Evolutionary conservation across 2,797 vertebrate genomes (phyloP).

Genomic region (Monodelphis domestica): DNA sequence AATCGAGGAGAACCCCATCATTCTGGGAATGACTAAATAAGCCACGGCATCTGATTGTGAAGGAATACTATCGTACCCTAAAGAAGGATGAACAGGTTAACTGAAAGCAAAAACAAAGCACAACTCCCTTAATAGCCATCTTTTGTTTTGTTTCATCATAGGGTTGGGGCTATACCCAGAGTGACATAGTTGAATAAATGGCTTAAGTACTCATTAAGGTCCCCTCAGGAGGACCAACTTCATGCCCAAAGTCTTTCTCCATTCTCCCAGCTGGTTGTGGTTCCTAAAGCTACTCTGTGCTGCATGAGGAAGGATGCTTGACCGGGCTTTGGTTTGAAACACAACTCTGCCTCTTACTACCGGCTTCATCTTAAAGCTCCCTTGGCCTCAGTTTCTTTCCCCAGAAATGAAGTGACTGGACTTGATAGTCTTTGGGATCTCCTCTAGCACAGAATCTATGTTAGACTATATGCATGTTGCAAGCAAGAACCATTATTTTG

Average conservation of each 20-base stretch:
- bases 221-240: accelerated
- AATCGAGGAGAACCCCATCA: too few species aligned
- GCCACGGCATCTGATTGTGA: too few species aligned
- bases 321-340: too few species aligned
- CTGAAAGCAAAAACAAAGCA: too few species aligned
- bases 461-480: conserved; percentile 1
- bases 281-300: background rate
- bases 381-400: background rate
- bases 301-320: too few species aligned
- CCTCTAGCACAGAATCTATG: background rate
- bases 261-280: background rate
- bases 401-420: background rate
- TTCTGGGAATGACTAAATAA: too few species aligned
- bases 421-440: background rate
- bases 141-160: background rate
- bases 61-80: too few species aligned
- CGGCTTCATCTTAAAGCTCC: too few species aligned
- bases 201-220: background rate
- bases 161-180: background rate
- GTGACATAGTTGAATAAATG: background rate
- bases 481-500: background rate
- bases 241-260: accelerated
- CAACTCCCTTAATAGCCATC: background rate
- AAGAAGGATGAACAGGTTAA: too few species aligned
- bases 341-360: too few species aligned